Conservation (phyloP, 2,113 vertebrate genomes). For the Myxocyprinus asiaticus region DNA sequence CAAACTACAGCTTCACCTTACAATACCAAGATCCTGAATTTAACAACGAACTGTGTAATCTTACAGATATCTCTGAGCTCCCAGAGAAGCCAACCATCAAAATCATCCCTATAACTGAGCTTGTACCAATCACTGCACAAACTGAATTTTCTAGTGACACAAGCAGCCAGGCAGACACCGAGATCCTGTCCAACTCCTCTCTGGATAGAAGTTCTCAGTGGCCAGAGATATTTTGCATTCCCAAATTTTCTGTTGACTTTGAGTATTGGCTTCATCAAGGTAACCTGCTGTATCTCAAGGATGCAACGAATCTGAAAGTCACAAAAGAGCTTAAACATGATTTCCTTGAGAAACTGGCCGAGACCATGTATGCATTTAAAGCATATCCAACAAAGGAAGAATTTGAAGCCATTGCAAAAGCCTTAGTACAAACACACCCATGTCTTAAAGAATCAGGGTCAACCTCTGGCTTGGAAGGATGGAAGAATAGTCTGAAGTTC, state of each 20-base stretch:
- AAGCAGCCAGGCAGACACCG: too few relatives aligned
- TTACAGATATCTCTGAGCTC: too few relatives aligned
- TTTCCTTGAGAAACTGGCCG: conserved; percentile 52
- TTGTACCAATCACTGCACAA: too few relatives aligned
- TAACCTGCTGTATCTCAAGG: conserved; percentile 43
- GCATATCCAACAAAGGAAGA: conserved; percentile 46
- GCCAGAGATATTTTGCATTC: too few relatives aligned
- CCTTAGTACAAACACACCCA: conserved; percentile 34
- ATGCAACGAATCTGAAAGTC: conserved; percentile 38
- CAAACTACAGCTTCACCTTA: too few relatives aligned
- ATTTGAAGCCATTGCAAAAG: conserved; percentile 39
- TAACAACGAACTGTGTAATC: too few relatives aligned
- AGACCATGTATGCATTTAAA: conserved; percentile 45
- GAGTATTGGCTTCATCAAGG: conserved; percentile 47
- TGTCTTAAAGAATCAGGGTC: conserved; percentile 41
- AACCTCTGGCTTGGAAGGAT: conserved; percentile 27
- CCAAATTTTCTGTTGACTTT: conserved; percentile 35
- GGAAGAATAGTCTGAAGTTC: conserved; percentile 29
- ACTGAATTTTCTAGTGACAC: too few relatives aligned
- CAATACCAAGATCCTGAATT: too few relatives aligned
- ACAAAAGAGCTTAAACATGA: conserved; percentile 53
- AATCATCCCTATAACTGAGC: too few relatives aligned
- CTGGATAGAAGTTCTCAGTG: too few relatives aligned
- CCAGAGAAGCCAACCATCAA: too few relatives aligned
- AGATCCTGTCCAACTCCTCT: too few relatives aligned